Base-by-base conservation (phyloP, 1,140 invertebrate genomes). In the Drosophila kurseongensis region DNA sequence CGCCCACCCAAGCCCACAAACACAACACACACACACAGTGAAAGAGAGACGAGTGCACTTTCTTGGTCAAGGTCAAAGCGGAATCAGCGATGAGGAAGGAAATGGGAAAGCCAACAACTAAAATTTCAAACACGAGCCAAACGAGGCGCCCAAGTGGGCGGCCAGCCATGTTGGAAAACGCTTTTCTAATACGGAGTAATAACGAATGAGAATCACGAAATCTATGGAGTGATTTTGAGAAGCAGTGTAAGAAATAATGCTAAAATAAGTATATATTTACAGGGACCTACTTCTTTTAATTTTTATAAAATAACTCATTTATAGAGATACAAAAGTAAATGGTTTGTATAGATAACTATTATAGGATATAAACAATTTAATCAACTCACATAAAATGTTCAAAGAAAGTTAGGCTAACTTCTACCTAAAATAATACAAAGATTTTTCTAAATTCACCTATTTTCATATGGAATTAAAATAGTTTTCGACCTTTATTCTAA, bases 21-120 rank as follows among this genome's bases (percentile, higher is more conserved):
- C 32, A 54, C 10, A 54, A 10, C 18, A 10, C 44, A 18, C 9
- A 6, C 5, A 35, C 14, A 14, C 7, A 18, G 5, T 13, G 18
- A 47, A 12, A n/a, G 10, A 58, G 18, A 35, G 36, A 16, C 16
- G 45, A 54, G 44, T 14, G 73, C 59, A 66, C 23, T 74, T 63
- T 81, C 66, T 79, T 82, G 83, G 83, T 88, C 82, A 86, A 86
- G 78, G 82, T 79, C 78, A 68, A 44, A 60, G 56, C 63, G 35
- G 57, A 77, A 48, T 77, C 47, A 65, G 35, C 41, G 44, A 58
- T 41, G 62, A 40, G 55, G 27, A 65, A 55, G 47, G 32, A 59
- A 35, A 42, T 32, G 42, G 35, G 65, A 68, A 60, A 69, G 42
- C 60, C 42, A 83, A 56, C 52, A 74, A 47, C 59, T 58, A 42